Base-by-base conservation (phyloP, 2,797 vertebrate genomes). In the Neosalanx taihuensis region DNA sequence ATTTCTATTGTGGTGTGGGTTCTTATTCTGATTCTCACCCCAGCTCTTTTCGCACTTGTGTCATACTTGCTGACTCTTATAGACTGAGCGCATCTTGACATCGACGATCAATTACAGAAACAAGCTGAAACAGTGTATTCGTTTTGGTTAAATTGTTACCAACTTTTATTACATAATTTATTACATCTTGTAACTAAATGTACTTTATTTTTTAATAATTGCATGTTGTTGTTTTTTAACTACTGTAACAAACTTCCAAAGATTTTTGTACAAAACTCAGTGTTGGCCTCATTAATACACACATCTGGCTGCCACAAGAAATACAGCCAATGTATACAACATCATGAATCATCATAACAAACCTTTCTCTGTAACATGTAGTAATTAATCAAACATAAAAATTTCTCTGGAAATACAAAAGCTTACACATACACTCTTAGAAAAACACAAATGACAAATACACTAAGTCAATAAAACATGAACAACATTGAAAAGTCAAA, bases 11-110 rank as follows among this genome's bases (percentile, higher is more conserved):
- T 74, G 0, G 37, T 63, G 0, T 88, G 89, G 88, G 0, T 91
- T 30, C 1, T 3, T 18, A 10, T 93, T 2, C 59, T 95, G 59
- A 3, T 68, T 2, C 35, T 76, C 4, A 33, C 61, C 6, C 88
- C 88, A 3, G 0, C 83, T 0, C 72, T 94, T 0, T 17, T 93
- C 68, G 84, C 31, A 4, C 74, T 95, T 49, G 6, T 90, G 15
- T 95, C 94, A 0, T 95, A 91, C 68, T 62, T 93, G 2, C 0
- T 93, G 59, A 92, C 93, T 0, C 82, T 93, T 15, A 62, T 30
- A 64, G 83, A 95, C 74, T 95, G 85, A 94, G 51, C 15, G 7
- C 6, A 58, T 23, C 2, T 4, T 53, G 10, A 46, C 41, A 46
- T 13, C 2, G 33, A 35, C 2, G 3, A 4, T 6, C 6, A 6